A percentile compares a stretch with the other conserved stretches of the same genome.
Conservation (phyloP, 2,888 invertebrate species). For the Drosophila paucipuncta region DNA sequence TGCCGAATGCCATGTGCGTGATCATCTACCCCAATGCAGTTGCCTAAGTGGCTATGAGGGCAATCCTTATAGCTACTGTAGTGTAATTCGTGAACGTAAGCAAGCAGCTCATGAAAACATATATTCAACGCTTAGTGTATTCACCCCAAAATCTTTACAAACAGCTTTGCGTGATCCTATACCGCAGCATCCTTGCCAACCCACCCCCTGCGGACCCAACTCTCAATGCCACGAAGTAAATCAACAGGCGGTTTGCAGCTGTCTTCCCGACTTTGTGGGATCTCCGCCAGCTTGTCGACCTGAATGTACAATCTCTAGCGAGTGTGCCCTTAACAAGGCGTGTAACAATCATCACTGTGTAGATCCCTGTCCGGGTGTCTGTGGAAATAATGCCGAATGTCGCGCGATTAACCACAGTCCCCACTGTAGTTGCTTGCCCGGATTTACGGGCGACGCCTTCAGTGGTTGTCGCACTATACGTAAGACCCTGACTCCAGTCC, state of each 20-base stretch:
- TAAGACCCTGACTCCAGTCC: slow-evolving; percentile 82
- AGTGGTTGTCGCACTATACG: slow-evolving; percentile 86
- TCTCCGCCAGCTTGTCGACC: slow-evolving; percentile 91
- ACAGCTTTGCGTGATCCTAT: slow-evolving; percentile 78
- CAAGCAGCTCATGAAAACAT: not conserved
- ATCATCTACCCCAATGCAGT: slow-evolving; percentile 89
- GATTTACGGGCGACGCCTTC: slow-evolving; percentile 90
- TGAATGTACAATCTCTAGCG: slow-evolving; percentile 91
- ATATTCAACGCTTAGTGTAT: not conserved
- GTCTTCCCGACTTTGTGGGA: slow-evolving; percentile 88
- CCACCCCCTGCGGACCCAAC: slow-evolving; percentile 89
- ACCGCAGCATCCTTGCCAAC: slow-evolving; percentile 87
- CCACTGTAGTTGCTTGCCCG: slow-evolving; percentile 89
- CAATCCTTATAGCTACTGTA: slow-evolving; percentile 90
- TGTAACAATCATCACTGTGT: slow-evolving; percentile 89
- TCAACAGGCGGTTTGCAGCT: slow-evolving; percentile 88
- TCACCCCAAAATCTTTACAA: slow-evolving; percentile 14
- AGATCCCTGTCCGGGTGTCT: slow-evolving; percentile 91
- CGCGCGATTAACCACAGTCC: slow-evolving; percentile 88
- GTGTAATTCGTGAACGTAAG: slow-evolving; percentile 86
- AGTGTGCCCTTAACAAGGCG: slow-evolving; percentile 88
- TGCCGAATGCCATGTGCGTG: slow-evolving; percentile 90
- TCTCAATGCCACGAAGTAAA: slow-evolving; percentile 87
- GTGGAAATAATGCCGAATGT: slow-evolving; percentile 89
- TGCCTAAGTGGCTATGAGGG: slow-evolving; percentile 91